A percentile compares a stretch with the other conserved stretches of the same genome.
These are phyloP conservation scores for Tenthredo notha DNA, from an alignment of 2,888 invertebrate genomes.

Conservation along the genomic window DNA sequence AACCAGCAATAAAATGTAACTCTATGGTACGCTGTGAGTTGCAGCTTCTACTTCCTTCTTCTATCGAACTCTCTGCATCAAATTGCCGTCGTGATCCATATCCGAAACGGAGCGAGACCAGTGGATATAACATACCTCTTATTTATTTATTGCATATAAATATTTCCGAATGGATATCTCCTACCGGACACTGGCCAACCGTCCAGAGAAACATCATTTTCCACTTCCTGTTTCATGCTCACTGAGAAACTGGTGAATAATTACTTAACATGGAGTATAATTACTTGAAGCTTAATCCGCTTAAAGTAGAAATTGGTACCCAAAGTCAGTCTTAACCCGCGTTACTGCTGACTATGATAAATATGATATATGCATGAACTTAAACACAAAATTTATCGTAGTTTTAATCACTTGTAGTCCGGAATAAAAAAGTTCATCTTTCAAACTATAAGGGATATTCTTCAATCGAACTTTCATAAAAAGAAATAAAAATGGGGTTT, in stretches of 20 bases:
- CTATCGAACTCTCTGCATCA: neutral
- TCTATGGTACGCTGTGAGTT: neutral
- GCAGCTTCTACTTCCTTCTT: neutral
- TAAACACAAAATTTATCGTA: neutral
- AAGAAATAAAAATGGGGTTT: neutral
- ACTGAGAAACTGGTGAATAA: neutral
- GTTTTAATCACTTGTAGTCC: neutral
- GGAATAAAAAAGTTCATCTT: neutral
- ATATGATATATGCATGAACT: neutral
- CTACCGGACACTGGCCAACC: neutral
- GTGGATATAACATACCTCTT: neutral
- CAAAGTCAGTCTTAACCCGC: neutral
- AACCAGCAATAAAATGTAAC: constrained; percentile 46
- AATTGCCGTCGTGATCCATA: neutral
- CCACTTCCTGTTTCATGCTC: neutral
- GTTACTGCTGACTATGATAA: neutral
- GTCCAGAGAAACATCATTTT: neutral
- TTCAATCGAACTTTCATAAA: neutral
- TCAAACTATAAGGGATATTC: neutral
- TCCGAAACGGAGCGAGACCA: neutral
- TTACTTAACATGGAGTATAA: neutral
- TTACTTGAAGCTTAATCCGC: neutral
- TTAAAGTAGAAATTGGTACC: neutral
- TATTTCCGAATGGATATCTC: neutral
- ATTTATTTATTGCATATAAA: constrained; percentile 5